Base-by-base conservation (phyloP, 2,113 vertebrate species). In the Agelaius phoeniceus region DNA sequence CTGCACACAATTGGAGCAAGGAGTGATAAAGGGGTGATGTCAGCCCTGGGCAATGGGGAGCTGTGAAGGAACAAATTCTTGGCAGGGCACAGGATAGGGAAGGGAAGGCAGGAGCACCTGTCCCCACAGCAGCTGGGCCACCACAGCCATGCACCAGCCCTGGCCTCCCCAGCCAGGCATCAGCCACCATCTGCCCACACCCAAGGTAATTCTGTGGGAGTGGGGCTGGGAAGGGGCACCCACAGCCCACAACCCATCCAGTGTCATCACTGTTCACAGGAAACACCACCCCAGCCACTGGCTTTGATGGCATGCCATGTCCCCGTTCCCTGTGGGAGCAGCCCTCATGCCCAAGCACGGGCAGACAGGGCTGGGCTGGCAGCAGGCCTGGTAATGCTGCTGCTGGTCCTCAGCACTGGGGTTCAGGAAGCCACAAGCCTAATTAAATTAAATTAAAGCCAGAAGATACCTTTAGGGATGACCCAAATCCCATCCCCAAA, bases 41-140 rank as follows among this genome's bases (percentile, higher is more conserved):
- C 87, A 95, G 57, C 37, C 89, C 66, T 4, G 2, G 24, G 57
- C 2, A 0, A 92, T 37, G 37, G 37, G 37, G 37, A 37, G 37
- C 37, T 37, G 37, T 37, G 43, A 86, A 71, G 68, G 90, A 95
- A 91, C 75, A 95, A 93, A 96, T 93, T 90, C 91, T 93, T 96
- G 93, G 82, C 94, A 96, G 59, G 49, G 55, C 13, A 15, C 33
- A 52, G 33, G 27, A 78, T 41, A 87, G 77, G 81, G 81, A 94
- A 57, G 63, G 30, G 46, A 91, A 2, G 1, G 41, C n/a, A 37
- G 58, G 31, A 82, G 63, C 78, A 62, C 67, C 69, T 86, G 85
- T 69, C 79, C 58, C 73, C 6, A 2, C 2, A 18, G 62, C 87
- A 87, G 89, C 84, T 91, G 87, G 66, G 39, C 71, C 0, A 0